phyloP scores from a whole-genome alignment of 2,888 invertebrate species.

The Cordylochernes scorpioides region DNA sequence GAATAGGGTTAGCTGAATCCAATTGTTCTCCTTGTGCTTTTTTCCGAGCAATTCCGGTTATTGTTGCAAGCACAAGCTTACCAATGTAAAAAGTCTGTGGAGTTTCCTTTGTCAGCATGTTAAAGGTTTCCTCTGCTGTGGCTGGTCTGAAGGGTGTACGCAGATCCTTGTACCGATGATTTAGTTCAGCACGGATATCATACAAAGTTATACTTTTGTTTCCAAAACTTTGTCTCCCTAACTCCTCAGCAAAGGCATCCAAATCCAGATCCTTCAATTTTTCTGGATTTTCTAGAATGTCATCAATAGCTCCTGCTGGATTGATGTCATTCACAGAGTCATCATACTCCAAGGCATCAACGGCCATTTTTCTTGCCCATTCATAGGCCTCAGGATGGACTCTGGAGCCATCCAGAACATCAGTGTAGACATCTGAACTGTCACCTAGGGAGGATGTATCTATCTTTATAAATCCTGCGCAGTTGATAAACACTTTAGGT shows the following conservation, averaged over 20 bases:
- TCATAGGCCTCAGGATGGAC: slow-evolving; percentile 99
- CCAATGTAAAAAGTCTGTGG: slow-evolving; percentile 72
- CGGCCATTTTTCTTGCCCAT: slow-evolving; percentile 99
- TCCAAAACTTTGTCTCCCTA: slow-evolving; percentile 54
- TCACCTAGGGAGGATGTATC: slow-evolving; percentile 85
- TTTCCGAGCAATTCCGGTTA: slow-evolving; percentile 44
- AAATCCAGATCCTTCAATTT: slow-evolving; percentile 79
- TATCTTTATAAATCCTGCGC: slow-evolving; percentile 94
- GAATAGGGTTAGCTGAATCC: slow-evolving; percentile 79
- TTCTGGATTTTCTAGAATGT: slow-evolving; percentile 83
- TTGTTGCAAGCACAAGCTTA: slow-evolving; percentile 32
- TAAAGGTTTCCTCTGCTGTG: slow-evolving; percentile 63
- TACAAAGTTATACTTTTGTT: slow-evolving; percentile 56
- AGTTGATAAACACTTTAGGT: slow-evolving; percentile 92
- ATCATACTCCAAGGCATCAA: slow-evolving; percentile 91
- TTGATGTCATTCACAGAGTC: slow-evolving; percentile 54
- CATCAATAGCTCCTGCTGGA: slow-evolving; percentile 86
- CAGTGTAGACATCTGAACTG: slow-evolving; percentile 73
- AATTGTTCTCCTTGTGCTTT: slow-evolving; percentile 76
- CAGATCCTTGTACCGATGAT: slow-evolving; percentile 70
- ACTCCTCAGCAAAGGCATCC: slow-evolving; percentile 90
- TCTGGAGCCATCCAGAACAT: slow-evolving; percentile 83
- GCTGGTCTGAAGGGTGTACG: slow-evolving; percentile 47
- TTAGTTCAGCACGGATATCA: slow-evolving; percentile 83
- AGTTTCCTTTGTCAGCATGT: slow-evolving; percentile 81